These are phyloP conservation scores for Hirtodrosophila duncani DNA, from an alignment of 2,888 invertebrate species.

Conservation along the genomic window DNA sequence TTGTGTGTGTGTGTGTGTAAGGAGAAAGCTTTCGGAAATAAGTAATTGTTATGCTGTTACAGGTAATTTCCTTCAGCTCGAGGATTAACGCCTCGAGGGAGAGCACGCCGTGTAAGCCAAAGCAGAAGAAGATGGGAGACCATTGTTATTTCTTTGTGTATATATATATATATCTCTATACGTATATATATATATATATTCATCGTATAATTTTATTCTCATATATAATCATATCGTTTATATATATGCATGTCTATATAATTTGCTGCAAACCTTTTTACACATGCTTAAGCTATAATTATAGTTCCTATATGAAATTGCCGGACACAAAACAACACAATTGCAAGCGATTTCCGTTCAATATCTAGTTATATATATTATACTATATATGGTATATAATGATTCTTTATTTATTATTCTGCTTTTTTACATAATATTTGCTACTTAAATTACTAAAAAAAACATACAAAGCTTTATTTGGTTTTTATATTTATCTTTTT, in stretches of 20 bases:
- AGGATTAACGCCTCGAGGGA: slow-evolving; percentile 15
- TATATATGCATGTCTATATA: slow-evolving; percentile 27
- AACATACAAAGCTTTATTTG: slow-evolving; percentile 32
- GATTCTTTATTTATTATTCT: slow-evolving; percentile 17
- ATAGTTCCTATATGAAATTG: slow-evolving; percentile 26
- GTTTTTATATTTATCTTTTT: slow-evolving; percentile 5
- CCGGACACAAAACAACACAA: slow-evolving; percentile 25
- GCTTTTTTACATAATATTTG: slow-evolving; percentile 2
- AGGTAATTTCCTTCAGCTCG: slow-evolving; percentile 47
- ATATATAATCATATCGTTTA: slow-evolving; percentile 24
- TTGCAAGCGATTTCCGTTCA: slow-evolving; percentile 14
- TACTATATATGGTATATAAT: slow-evolving; percentile 2
- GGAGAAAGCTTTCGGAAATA: slow-evolving; percentile 42
- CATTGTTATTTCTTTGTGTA: not conserved
- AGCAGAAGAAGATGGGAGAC: not conserved
- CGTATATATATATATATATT: slow-evolving; percentile 21
- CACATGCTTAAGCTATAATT: slow-evolving; percentile 26
- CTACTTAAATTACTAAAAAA: slow-evolving; percentile 23
- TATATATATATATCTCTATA: slow-evolving; percentile 1
- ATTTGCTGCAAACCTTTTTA: slow-evolving; percentile 40
- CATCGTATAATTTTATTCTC: slow-evolving; percentile 35
- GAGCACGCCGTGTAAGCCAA: slow-evolving; percentile 7
- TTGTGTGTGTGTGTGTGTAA: slow-evolving; percentile 24
- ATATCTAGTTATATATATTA: not conserved
- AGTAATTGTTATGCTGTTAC: slow-evolving; percentile 47